phyloP scores from a whole-genome alignment of 2,113 vertebrate species.

The Ptilorrhoa leucosticta region DNA sequence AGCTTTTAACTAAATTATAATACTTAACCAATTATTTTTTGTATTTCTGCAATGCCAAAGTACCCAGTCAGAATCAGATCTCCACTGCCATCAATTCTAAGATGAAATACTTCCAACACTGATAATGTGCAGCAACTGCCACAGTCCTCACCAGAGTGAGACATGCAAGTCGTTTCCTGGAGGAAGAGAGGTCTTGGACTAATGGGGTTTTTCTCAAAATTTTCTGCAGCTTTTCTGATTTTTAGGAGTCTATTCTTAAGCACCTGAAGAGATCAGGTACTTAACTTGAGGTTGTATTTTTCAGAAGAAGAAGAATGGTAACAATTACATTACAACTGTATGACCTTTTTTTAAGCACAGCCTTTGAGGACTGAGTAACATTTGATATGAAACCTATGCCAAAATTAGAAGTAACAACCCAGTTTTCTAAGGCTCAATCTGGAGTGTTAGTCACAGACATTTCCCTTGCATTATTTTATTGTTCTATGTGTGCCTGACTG shows the following conservation, averaged over 20 bases:
- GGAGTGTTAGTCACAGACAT: background rate
- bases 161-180: background rate
- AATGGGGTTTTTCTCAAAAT: background rate
- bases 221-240: background rate
- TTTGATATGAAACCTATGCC: background rate
- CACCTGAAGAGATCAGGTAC: background rate
- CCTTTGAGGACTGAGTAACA: background rate
- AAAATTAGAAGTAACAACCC: background rate
- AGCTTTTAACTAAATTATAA: background rate
- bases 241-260: background rate
- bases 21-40: background rate
- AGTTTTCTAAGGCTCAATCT: background rate
- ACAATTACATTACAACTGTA: background rate
- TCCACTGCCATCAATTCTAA: background rate
- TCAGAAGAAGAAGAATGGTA: background rate
- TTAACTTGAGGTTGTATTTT: background rate
- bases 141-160: background rate
- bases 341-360: background rate
- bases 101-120: background rate
- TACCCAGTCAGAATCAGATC: background rate
- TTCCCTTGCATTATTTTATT: background rate
- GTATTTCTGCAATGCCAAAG: background rate
- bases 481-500: background rate
- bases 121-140: background rate
- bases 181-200: background rate